Evolutionary conservation across 2,113 vertebrate genomes (phyloP).

Genomic region (Eulemur macaco): DNA sequence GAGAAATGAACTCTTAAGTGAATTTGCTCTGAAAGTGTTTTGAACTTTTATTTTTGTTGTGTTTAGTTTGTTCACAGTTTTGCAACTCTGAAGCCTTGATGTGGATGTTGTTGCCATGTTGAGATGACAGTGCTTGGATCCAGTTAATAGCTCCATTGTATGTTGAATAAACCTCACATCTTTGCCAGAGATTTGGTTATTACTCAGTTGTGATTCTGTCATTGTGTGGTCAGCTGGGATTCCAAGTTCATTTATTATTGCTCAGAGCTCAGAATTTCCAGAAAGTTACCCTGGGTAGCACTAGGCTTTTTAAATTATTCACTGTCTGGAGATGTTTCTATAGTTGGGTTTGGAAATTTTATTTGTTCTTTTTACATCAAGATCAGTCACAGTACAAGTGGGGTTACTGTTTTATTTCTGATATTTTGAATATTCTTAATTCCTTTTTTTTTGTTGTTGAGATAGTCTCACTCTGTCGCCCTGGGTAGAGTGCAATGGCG

Average conservation of each 20-base stretch:
- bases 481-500: too few relatives aligned
- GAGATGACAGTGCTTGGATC: slow-evolving; percentile 61
- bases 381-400: slow-evolving; percentile 3
- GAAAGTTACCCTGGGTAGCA: slow-evolving; percentile 4
- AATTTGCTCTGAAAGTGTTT: not conserved
- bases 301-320: slow-evolving; percentile 11
- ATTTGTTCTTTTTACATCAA: slow-evolving; percentile 35
- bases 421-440: not conserved
- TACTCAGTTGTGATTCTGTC: slow-evolving; percentile 55
- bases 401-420: slow-evolving; percentile 34
- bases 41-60: not conserved
- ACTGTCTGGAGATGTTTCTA: not conserved
- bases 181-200: slow-evolving; percentile 46
- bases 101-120: not conserved
- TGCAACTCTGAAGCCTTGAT: not conserved
- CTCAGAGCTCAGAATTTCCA: slow-evolving; percentile 52
- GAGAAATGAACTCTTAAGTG: not conserved
- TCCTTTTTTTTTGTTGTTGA: too few relatives aligned
- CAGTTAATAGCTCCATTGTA: slow-evolving; percentile 76
- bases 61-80: not conserved
- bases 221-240: slow-evolving; percentile 57
- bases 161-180: slow-evolving; percentile 55
- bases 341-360: slow-evolving; percentile 35
- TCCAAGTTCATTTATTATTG: slow-evolving; percentile 58
- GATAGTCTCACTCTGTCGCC: too few relatives aligned